phyloP scores from a whole-genome alignment of 2,113 vertebrate species.

The Chlorodrepanis virens region DNA sequence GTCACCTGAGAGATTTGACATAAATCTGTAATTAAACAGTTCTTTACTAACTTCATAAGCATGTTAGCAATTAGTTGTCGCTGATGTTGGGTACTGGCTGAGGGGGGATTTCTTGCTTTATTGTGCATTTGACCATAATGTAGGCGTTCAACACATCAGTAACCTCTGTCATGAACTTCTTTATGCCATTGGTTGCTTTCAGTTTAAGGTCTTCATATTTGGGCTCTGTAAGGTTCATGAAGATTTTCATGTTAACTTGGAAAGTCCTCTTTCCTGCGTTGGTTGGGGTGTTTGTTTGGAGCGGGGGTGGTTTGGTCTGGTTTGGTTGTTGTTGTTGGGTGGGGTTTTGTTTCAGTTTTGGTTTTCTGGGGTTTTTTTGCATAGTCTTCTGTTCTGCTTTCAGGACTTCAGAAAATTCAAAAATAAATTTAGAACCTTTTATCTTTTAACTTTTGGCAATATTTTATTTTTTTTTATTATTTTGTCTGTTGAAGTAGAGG shows the following conservation, averaged over 20 bases:
- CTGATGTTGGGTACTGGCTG: neutral
- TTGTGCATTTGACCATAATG: neutral
- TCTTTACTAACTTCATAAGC: neutral
- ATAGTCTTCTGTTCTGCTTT: neutral
- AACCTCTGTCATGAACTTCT: neutral
- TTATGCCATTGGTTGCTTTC: neutral
- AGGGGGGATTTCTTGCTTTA: neutral
- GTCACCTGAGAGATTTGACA: neutral
- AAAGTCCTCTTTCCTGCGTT: neutral
- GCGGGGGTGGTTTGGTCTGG: neutral
- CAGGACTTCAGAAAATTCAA: neutral
- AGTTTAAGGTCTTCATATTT: neutral
- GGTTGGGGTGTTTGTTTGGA: neutral
- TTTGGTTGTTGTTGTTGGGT: neutral
- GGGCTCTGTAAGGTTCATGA: neutral
- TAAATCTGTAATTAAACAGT: conserved; percentile 1
- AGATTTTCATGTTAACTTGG: neutral
- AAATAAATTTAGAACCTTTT: neutral
- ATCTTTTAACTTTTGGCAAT: neutral
- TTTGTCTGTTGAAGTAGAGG: neutral
- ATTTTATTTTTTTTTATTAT: neutral
- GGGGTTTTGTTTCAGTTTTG: neutral
- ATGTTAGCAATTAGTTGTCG: neutral
- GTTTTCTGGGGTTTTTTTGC: neutral
- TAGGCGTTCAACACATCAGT: neutral